Percentiles rank a stretch among this genome's conserved stretches.
Conservation (phyloP, 2,113 vertebrate species). For the Percina caprodes region DNA sequence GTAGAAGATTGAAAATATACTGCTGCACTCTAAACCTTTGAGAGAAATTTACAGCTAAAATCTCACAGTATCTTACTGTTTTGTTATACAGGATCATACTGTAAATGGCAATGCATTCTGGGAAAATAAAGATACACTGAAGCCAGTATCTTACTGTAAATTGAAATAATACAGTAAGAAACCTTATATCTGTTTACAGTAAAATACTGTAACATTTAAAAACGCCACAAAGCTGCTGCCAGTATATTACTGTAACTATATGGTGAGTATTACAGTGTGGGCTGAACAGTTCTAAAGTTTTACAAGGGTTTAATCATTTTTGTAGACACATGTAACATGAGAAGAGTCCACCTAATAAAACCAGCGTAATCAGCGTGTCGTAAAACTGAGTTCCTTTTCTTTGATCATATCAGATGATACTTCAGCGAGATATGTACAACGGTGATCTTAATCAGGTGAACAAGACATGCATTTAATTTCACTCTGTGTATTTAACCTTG, state of each 20-base stretch:
- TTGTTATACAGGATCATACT: too few species aligned
- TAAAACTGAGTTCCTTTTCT: background rate
- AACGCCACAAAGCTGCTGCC: too few species aligned
- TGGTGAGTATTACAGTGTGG: too few species aligned
- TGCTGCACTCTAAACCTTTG: background rate
- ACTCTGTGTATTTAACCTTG: background rate
- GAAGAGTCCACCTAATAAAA: background rate
- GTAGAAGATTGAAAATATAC: slow-evolving; percentile 6
- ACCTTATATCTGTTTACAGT: too few species aligned
- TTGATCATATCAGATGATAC: background rate
- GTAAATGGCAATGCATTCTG: too few species aligned
- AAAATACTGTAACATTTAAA: too few species aligned
- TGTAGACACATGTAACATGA: background rate
- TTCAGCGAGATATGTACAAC: background rate
- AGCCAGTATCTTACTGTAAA: too few species aligned
- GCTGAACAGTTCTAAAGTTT: slow-evolving; percentile 1
- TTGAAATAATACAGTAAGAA: too few species aligned
- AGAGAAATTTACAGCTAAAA: too few species aligned
- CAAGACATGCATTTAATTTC: background rate
- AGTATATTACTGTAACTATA: too few species aligned
- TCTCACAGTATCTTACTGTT: too few species aligned
- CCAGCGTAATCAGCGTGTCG: background rate
- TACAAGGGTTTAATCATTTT: background rate
- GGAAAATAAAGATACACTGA: too few species aligned
- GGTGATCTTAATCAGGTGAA: background rate